A percentile compares a stretch with the other conserved stretches of the same genome.
These are phyloP conservation scores for Hylyphantes graminicola DNA, from an alignment of 1,140 invertebrate genomes.

Conservation along the genomic window DNA sequence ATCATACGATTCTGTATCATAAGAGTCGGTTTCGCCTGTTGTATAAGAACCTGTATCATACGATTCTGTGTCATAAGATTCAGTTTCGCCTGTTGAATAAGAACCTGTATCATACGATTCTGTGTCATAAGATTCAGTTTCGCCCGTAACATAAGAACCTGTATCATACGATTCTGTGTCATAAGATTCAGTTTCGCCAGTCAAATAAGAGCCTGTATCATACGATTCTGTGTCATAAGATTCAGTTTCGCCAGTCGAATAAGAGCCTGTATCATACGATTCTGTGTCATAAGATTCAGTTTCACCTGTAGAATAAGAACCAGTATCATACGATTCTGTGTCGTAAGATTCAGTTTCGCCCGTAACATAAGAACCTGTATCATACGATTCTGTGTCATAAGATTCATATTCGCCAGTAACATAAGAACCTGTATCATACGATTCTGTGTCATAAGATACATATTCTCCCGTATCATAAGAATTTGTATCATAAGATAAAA, in stretches of 20 bases:
- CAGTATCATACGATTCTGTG: background rate
- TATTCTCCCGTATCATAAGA: conserved; percentile 2
- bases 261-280: background rate
- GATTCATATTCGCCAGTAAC: background rate
- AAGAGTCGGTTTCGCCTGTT: background rate
- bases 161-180: background rate
- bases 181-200: background rate
- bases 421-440: background rate
- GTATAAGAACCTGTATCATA: background rate
- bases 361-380: background rate
- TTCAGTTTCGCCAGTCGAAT: background rate
- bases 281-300: background rate
- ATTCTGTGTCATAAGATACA: background rate
- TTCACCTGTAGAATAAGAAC: background rate
- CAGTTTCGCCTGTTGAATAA: background rate
- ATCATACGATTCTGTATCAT: too few species aligned
- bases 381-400: conserved; percentile 5
- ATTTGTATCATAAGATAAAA: background rate
- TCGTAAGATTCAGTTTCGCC: background rate
- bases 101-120: background rate
- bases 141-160: background rate
- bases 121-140: conserved; percentile 8
- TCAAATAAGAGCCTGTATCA: background rate
- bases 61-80: too few species aligned
- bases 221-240: background rate